Evolutionary conservation across 2,113 vertebrate genomes (phyloP), one percentile per base, ranked within the genome.

Genomic region (Corynorhinus townsendii): DNA sequence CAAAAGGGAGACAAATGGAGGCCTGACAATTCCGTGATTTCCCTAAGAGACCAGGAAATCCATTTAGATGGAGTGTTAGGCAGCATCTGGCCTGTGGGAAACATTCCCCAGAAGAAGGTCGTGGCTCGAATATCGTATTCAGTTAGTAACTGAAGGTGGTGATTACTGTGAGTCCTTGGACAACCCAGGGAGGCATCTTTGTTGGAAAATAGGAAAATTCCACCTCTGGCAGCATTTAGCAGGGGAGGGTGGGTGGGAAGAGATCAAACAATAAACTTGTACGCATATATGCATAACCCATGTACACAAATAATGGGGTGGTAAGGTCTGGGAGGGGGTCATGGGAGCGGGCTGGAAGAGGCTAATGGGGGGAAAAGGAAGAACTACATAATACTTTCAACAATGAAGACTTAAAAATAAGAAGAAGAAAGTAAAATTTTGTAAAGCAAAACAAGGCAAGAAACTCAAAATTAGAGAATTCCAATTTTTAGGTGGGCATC

Each of bases 1-100:
- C 89, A 75, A 86, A 94, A 94, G 86, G 79, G 75, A 94, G 83
- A 93, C 43, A 79, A 88, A 75, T 64, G 4, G 14, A 91, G 59
- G 4, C 24, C 73, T 69, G 73, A 38, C 47, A 80, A 26, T 84
- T 79, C 40, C 73, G 1, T 76, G 35, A 71, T 84, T 95, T 95
- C 16, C 64, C 85, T 71, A 2, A 7, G 76, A 93, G 76, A 87
- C 56, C n/a, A 89, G 47, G 30, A 91, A 93, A 87, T 76, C 71
- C 47, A n/a, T 38, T 86, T 56, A 40, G 64, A 87, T 10, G 43
- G 11, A 66, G 28, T 43, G n/a, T 86, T 91, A 85, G 59, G n/a
- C 33, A 83, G 43, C 33, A 86, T 75, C 82, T 92, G 71, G 17
- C 24, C 54, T 15, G 72, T 73, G 3, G 54, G 73, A 87, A 86